These are phyloP conservation scores for Thunnus thynnus DNA, from an alignment of 2,113 vertebrate genomes.

Conservation along the genomic window DNA sequence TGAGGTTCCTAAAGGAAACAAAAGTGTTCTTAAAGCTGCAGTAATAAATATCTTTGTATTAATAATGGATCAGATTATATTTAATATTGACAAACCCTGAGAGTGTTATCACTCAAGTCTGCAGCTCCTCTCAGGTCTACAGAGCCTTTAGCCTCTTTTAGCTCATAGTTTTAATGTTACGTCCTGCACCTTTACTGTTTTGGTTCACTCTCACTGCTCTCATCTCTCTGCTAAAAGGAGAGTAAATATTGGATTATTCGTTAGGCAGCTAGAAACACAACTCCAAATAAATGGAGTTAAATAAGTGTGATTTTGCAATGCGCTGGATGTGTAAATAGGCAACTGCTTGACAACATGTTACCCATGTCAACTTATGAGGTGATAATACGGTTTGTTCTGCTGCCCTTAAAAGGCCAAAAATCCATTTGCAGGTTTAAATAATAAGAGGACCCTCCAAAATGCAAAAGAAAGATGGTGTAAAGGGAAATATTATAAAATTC, in stretches of 20 bases:
- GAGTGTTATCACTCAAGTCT: not conserved
- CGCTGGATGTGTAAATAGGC: too few relatives aligned
- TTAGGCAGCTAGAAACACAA: not conserved
- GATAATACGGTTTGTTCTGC: too few relatives aligned
- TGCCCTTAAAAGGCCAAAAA: too few relatives aligned
- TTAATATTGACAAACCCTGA: not conserved
- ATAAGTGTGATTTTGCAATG: too few relatives aligned
- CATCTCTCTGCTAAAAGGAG: not conserved
- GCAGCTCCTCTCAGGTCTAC: not conserved
- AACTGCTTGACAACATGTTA: too few relatives aligned
- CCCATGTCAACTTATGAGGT: too few relatives aligned
- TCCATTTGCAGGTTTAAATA: too few relatives aligned
- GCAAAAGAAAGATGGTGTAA: too few relatives aligned
- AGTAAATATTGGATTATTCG: not conserved
- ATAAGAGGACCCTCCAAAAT: too few relatives aligned
- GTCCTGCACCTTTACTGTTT: not conserved
- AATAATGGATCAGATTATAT: not conserved
- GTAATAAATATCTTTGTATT: not conserved
- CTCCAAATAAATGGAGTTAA: not conserved
- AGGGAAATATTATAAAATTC: too few relatives aligned
- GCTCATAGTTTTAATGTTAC: too few relatives aligned
- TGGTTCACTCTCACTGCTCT: not conserved
- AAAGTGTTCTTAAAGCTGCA: constrained; percentile 12
- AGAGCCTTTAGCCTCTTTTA: not conserved
- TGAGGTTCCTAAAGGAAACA: too few relatives aligned